Percentiles rank a stretch among this genome's conserved stretches.
phyloP scores from a whole-genome alignment of 2,113 vertebrate genomes.

The Crotalus helleri region DNA sequence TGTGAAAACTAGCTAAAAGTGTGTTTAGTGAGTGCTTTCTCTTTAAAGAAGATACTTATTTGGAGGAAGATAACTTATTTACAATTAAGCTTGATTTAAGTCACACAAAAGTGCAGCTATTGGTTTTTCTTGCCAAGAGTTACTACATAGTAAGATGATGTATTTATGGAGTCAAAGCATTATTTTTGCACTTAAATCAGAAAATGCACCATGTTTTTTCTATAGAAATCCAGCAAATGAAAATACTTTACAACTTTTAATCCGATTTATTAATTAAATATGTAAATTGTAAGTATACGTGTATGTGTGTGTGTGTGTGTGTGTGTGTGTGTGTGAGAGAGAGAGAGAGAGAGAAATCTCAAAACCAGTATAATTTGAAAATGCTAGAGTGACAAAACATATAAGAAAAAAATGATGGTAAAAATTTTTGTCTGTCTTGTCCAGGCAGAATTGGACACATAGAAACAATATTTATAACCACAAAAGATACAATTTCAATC shows the following conservation, averaged over 20 bases:
- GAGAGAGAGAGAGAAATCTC: not conserved
- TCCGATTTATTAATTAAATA: not conserved
- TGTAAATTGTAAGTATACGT: not conserved
- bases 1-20: rapidly evolving
- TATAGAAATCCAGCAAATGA: not conserved
- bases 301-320: too few relatives aligned
- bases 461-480: not conserved
- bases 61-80: not conserved
- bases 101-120: not conserved
- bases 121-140: not conserved
- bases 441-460: not conserved
- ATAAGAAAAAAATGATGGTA: not conserved
- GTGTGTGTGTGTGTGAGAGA: too few relatives aligned
- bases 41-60: not conserved
- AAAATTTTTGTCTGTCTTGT: not conserved
- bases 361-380: not conserved
- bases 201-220: not conserved
- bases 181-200: not conserved
- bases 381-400: not conserved
- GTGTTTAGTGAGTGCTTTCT: not conserved
- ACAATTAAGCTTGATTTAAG: not conserved
- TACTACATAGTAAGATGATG: not conserved
- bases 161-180: not conserved
- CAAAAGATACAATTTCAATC: not conserved
- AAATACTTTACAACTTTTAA: not conserved